Evolutionary conservation across 2,113 vertebrate species (phyloP).

Genomic region (Syrrhaptes paradoxus): DNA sequence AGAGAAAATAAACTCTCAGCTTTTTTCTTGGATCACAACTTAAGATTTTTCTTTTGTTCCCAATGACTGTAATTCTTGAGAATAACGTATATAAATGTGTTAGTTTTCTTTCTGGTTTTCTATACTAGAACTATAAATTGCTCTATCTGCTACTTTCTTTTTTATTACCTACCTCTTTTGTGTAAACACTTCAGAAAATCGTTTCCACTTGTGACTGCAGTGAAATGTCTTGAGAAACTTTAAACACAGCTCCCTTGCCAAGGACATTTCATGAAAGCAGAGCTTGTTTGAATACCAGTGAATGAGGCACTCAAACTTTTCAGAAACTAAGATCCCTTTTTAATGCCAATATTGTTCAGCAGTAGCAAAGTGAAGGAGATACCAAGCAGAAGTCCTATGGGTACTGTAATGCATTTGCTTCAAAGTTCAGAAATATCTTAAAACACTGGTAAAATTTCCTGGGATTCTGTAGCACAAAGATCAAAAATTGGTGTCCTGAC

Average conservation of each 20-base stretch:
- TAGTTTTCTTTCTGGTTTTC: neutral
- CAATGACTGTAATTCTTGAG: neutral
- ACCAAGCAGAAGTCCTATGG: neutral
- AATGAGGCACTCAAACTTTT: conserved; percentile 1
- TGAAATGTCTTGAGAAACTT: conserved; percentile 24
- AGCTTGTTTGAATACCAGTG: conserved; percentile 29
- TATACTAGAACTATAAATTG: neutral
- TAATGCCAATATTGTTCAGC: neutral
- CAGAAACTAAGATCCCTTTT: neutral
- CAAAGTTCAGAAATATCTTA: neutral
- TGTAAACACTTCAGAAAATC: conserved; percentile 35
- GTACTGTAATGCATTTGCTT: neutral
- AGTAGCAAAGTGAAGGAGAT: neutral
- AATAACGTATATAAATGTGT: neutral
- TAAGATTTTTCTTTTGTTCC: neutral
- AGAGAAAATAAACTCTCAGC: neutral
- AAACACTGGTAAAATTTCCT: neutral
- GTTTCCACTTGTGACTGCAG: conserved; percentile 22
- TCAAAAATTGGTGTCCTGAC: neutral
- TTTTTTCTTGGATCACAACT: neutral
- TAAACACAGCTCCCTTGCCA: conserved; percentile 27
- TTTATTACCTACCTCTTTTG: neutral
- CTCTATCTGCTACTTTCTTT: neutral
- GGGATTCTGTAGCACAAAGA: neutral
- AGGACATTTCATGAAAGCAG: conserved; percentile 49